These are phyloP conservation scores for Schizotus pectinicornis DNA, from an alignment of 2,888 invertebrate species.

Conservation along the genomic window DNA sequence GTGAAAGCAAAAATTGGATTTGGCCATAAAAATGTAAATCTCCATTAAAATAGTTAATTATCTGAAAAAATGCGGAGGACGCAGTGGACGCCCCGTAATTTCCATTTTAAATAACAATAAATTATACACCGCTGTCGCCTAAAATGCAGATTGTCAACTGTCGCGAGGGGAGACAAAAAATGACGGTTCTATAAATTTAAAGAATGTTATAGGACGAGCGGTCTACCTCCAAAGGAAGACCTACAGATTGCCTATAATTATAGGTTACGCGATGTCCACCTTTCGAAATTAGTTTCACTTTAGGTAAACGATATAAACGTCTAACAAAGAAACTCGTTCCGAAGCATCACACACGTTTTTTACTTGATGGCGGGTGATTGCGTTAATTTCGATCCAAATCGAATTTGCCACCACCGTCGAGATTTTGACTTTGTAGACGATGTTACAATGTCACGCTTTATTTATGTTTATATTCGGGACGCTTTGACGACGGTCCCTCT, in stretches of 20 bases:
- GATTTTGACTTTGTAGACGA: neutral
- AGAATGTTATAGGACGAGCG: conserved; percentile 48
- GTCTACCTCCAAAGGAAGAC: conserved; percentile 49
- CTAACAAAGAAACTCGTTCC: conserved; percentile 48
- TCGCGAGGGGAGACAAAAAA: conserved; percentile 45
- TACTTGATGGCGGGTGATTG: neutral
- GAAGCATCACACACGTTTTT: conserved; percentile 44
- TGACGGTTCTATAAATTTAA: conserved; percentile 48
- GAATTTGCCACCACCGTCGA: conserved; percentile 2
- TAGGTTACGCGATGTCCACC: conserved; percentile 53
- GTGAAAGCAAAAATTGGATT: neutral
- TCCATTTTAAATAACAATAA: conserved; percentile 33
- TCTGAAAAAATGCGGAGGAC: conserved; percentile 30
- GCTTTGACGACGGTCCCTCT: conserved; percentile 3
- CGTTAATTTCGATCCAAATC: conserved; percentile 8
- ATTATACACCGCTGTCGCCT: conserved; percentile 33
- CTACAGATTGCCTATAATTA: conserved; percentile 57
- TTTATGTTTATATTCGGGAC: neutral
- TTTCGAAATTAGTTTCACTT: conserved; percentile 55
- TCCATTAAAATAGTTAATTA: conserved; percentile 30
- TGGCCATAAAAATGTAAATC: conserved; percentile 28
- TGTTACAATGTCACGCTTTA: neutral
- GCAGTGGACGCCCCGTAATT: conserved; percentile 27
- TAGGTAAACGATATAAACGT: conserved; percentile 45
- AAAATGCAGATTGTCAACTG: conserved; percentile 42